These are phyloP conservation scores for Melinaea marsaeus DNA, from an alignment of 2,888 invertebrate species.

Conservation along the genomic window DNA sequence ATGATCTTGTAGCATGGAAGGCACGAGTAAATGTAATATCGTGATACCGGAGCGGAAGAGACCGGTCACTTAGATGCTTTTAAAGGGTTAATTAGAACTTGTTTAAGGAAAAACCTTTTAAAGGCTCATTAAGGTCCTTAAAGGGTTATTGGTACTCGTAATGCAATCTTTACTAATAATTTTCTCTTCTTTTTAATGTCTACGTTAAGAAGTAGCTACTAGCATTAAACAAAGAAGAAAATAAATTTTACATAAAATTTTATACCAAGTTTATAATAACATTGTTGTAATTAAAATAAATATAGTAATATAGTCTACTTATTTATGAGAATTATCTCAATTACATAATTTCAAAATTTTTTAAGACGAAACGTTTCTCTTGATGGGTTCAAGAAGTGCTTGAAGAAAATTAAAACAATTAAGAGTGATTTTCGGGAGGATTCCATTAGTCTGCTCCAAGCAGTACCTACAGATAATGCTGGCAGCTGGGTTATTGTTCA, in stretches of 20 bases:
- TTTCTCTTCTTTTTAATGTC: not conserved
- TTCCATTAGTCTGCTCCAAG: constrained; percentile 56
- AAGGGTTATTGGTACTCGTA: constrained; percentile 26
- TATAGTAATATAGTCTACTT: too few relatives aligned
- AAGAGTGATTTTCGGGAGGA: constrained; percentile 53
- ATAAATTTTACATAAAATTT: too few relatives aligned
- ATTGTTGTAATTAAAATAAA: too few relatives aligned
- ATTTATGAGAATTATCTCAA: too few relatives aligned
- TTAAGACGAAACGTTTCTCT: not conserved
- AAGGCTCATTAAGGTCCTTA: constrained; percentile 25
- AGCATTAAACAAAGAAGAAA: too few relatives aligned
- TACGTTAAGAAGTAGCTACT: too few relatives aligned
- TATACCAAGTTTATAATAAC: too few relatives aligned
- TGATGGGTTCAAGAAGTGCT: not conserved
- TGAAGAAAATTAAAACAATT: constrained; percentile 62
- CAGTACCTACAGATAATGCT: constrained; percentile 56
- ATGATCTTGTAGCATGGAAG: constrained; percentile 25
- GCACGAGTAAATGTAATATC: constrained; percentile 33
- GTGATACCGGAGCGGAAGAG: constrained; percentile 28
- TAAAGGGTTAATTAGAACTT: constrained; percentile 33
- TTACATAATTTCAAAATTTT: not conserved
- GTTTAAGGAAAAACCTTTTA: constrained; percentile 31
- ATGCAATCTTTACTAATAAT: constrained; percentile 10
- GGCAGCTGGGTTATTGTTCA: constrained; percentile 41
- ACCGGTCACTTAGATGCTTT: constrained; percentile 33